Evolutionary conservation across 2,888 invertebrate genomes (phyloP).

Genomic region (Antheraea yamamai): DNA sequence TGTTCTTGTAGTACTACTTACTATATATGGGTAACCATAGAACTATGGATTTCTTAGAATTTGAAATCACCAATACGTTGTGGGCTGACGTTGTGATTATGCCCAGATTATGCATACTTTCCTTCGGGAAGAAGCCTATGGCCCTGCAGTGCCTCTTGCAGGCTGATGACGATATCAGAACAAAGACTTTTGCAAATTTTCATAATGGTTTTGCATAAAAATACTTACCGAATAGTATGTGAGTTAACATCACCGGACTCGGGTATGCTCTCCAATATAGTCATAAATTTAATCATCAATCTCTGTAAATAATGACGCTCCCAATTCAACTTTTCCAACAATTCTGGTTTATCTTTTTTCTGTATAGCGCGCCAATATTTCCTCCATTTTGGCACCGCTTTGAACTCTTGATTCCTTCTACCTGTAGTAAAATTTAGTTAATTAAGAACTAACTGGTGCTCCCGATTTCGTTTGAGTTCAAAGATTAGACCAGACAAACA

Average conservation of each 20-base stretch:
- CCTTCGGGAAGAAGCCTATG: no score
- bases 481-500: no score
- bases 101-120: no score
- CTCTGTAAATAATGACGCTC: conserved; percentile 92
- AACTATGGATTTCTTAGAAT: no score
- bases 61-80: no score
- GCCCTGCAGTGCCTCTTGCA: no score
- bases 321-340: conserved; percentile 88
- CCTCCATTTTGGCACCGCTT: conserved; percentile 92
- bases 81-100: no score
- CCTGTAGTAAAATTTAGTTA: conserved; percentile 63
- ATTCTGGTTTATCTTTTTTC: conserved; percentile 90
- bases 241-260: conserved; percentile 82
- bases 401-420: conserved; percentile 93
- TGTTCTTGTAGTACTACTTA: no score
- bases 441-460: not conserved
- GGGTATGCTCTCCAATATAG: conserved; percentile 88
- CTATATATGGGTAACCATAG: no score
- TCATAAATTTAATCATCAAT: conserved; percentile 94
- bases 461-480: no score
- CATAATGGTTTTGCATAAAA: not conserved
- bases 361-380: conserved; percentile 95
- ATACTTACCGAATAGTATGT: conserved; percentile 76
- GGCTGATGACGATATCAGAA: no score
- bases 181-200: not conserved